Evolutionary conservation across 2,113 vertebrate species (phyloP).

Genomic region (Miniopterus natalensis): DNA sequence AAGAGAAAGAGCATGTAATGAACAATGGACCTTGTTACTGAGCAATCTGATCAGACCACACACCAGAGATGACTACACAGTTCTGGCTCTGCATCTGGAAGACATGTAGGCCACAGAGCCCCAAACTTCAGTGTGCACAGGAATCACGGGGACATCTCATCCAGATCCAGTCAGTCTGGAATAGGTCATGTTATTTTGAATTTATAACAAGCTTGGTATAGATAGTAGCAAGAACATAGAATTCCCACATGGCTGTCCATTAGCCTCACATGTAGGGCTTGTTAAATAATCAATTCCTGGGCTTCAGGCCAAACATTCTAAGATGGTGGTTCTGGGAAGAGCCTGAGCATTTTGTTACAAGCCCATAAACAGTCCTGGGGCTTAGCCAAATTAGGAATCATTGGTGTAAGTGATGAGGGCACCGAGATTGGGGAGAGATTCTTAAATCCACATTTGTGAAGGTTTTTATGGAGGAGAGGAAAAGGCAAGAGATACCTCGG

Average conservation of each 20-base stretch:
- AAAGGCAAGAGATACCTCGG: neutral
- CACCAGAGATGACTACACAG: neutral
- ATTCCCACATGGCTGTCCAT: neutral
- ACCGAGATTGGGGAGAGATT: neutral
- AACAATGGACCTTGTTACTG: neutral
- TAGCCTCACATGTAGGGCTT: neutral
- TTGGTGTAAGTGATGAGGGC: neutral
- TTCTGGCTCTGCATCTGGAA: neutral
- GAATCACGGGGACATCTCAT: neutral
- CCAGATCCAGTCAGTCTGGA: neutral
- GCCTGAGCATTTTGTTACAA: neutral
- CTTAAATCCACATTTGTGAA: neutral
- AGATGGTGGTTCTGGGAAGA: neutral
- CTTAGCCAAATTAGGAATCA: neutral
- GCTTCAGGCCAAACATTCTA: neutral
- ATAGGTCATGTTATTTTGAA: neutral
- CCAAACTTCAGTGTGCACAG: fast-evolving
- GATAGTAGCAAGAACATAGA: neutral
- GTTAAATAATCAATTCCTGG: neutral
- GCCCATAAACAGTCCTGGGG: neutral
- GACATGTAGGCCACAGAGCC: too few species aligned
- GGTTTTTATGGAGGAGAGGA: too few species aligned
- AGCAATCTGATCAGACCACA: neutral
- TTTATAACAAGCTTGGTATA: neutral
- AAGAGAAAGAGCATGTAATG: neutral